Evolutionary conservation across 2,888 invertebrate species (phyloP).

Genomic region (Cheilosia impressa): DNA sequence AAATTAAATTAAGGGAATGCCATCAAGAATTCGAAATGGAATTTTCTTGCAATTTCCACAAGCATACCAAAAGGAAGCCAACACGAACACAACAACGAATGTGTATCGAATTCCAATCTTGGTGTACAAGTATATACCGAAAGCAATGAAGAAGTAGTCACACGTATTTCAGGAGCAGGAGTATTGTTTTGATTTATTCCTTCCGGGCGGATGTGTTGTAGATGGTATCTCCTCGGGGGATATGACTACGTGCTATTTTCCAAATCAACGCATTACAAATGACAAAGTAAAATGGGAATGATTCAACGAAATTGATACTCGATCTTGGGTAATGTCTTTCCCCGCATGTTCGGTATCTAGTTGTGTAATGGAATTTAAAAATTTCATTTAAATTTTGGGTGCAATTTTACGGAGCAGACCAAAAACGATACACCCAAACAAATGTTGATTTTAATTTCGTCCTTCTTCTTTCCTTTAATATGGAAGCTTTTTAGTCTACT

Average conservation of each 20-base stretch:
- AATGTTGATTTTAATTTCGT: no score
- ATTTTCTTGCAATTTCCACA: slow-evolving; percentile 26
- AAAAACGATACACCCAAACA: no score
- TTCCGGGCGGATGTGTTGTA: slow-evolving; percentile 1
- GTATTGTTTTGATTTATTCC: slow-evolving; percentile 50
- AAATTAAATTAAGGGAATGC: slow-evolving; percentile 32
- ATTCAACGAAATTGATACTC: slow-evolving; percentile 3
- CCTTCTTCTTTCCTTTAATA: no score
- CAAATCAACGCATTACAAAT: slow-evolving; percentile 3
- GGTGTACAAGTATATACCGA: slow-evolving; percentile 7
- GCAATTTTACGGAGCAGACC: no score
- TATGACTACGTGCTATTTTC: slow-evolving; percentile 19
- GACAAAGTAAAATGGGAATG: slow-evolving; percentile 7
- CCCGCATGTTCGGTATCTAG: neutral
- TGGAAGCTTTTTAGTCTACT: no score
- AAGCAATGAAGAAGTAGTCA: slow-evolving; percentile 44
- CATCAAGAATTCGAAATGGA: slow-evolving; percentile 23
- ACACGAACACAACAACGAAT: neutral
- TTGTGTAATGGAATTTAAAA: no score
- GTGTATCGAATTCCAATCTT: slow-evolving; percentile 27
- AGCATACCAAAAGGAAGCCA: neutral
- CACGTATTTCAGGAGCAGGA: slow-evolving; percentile 41
- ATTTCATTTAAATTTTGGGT: no score
- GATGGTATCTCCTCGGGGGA: neutral
- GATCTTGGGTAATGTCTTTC: neutral